phyloP scores from a whole-genome alignment of 1,140 invertebrate genomes.

The Grapholita molesta region DNA sequence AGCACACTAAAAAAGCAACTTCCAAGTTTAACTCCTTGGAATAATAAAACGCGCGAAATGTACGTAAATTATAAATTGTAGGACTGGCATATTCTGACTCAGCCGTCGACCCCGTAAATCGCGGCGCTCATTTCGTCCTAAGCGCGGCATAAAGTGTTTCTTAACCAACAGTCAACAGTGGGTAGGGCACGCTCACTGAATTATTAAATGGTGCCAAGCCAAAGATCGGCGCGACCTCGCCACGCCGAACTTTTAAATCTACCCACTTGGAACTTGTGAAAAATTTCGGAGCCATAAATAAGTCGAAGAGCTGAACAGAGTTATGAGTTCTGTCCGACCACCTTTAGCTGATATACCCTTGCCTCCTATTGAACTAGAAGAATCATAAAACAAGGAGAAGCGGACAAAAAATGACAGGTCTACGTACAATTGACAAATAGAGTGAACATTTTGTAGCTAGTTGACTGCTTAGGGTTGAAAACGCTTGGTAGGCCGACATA shows the following conservation, averaged over 20 bases:
- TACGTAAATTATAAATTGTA: slow-evolving; percentile 12
- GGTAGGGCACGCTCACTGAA: slow-evolving; percentile 4
- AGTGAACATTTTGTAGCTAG: neutral
- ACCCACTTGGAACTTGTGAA: slow-evolving; percentile 16
- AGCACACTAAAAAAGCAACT: neutral
- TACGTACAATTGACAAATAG: neutral
- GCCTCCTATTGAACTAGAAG: neutral
- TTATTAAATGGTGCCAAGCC: slow-evolving; percentile 13
- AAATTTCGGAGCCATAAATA: slow-evolving; percentile 18
- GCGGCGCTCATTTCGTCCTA: slow-evolving; percentile 6
- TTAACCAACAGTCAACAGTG: slow-evolving; percentile 2
- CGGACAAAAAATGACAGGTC: neutral
- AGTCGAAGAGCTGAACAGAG: slow-evolving; percentile 5
- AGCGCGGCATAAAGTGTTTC: neutral
- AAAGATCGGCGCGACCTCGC: slow-evolving; percentile 10
- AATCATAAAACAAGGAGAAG: neutral
- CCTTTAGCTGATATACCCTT: neutral
- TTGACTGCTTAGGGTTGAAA: neutral
- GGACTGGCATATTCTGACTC: neutral
- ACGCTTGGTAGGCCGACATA: neutral
- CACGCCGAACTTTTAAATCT: slow-evolving; percentile 16
- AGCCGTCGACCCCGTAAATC: slow-evolving; percentile 9
- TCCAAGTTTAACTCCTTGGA: neutral
- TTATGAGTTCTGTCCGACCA: slow-evolving; percentile 16
- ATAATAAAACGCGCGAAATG: neutral